A percentile compares a stretch with the other conserved stretches of the same genome.
phyloP scores from a whole-genome alignment of 2,888 invertebrate genomes.

The Polymixis flavicincta region DNA sequence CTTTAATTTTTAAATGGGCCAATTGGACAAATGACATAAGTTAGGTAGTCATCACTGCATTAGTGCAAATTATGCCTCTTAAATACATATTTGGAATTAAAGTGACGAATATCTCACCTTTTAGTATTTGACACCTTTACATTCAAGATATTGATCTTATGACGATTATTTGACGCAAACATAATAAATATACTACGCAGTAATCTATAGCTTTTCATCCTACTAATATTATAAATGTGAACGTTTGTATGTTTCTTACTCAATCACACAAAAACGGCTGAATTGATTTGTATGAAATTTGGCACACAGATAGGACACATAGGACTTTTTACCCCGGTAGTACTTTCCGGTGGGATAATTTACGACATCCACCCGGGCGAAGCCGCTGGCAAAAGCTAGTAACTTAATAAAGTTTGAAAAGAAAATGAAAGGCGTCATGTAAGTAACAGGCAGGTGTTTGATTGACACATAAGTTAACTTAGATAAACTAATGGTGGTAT shows the following conservation, averaged over 20 bases:
- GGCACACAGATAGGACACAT: too few species aligned
- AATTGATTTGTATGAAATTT: too few species aligned
- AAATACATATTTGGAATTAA: conserved; percentile 5
- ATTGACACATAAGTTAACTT: background rate
- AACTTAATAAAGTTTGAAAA: too few species aligned
- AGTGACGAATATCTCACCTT: conserved; percentile 19
- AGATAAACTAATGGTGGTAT: conserved; percentile 7
- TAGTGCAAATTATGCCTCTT: background rate
- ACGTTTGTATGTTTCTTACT: too few species aligned
- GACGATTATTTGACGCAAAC: background rate
- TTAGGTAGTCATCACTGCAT: background rate
- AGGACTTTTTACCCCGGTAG: too few species aligned
- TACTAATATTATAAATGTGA: too few species aligned
- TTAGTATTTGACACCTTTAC: background rate
- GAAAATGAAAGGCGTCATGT: conserved; percentile 1
- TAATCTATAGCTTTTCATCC: background rate
- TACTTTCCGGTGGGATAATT: too few species aligned
- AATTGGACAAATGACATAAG: background rate
- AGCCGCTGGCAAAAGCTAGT: too few species aligned
- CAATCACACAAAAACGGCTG: too few species aligned
- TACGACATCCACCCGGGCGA: too few species aligned
- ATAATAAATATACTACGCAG: background rate
- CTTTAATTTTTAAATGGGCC: background rate
- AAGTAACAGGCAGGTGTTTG: background rate
- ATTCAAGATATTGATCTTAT: background rate